Conservation (phyloP, 2,888 invertebrate genomes). For the Gastrophysa polygoni region DNA sequence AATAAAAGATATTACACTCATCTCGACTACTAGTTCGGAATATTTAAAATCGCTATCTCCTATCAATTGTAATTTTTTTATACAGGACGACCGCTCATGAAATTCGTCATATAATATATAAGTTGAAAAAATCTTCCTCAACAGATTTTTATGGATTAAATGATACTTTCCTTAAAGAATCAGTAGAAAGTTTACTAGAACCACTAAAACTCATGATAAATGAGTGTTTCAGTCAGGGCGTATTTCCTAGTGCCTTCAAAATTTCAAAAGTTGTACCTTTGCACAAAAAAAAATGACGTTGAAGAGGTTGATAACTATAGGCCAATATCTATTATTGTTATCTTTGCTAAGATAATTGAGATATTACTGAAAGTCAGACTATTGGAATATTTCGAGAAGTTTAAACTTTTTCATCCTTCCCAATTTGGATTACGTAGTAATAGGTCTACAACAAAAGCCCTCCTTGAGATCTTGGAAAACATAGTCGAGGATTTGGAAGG, state of each 20-base stretch:
- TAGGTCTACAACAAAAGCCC: too few species aligned
- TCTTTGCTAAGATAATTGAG: neutral
- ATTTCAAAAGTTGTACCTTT: constrained; percentile 5
- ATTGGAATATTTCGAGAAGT: too few species aligned
- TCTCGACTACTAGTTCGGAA: too few species aligned
- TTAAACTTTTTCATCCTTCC: too few species aligned
- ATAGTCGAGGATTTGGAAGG: too few species aligned
- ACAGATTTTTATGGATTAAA: neutral
- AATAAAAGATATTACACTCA: too few species aligned
- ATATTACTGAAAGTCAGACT: neutral
- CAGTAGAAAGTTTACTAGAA: neutral
- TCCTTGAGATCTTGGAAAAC: too few species aligned
- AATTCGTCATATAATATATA: too few species aligned
- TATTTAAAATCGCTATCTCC: too few species aligned
- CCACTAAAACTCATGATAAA: neutral
- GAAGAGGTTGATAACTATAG: neutral
- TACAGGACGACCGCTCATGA: too few species aligned
- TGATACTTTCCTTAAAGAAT: neutral
- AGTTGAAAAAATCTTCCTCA: neutral
- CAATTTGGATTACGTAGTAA: too few species aligned
- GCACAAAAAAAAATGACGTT: constrained; percentile 17
- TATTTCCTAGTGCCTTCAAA: neutral
- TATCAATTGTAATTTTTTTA: too few species aligned
- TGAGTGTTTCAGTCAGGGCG: neutral
- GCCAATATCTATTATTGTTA: neutral